Evolutionary conservation across 2,888 invertebrate species (phyloP), one percentile per base, ranked within the genome.

Genomic region (Bruchidius siliquastri): DNA sequence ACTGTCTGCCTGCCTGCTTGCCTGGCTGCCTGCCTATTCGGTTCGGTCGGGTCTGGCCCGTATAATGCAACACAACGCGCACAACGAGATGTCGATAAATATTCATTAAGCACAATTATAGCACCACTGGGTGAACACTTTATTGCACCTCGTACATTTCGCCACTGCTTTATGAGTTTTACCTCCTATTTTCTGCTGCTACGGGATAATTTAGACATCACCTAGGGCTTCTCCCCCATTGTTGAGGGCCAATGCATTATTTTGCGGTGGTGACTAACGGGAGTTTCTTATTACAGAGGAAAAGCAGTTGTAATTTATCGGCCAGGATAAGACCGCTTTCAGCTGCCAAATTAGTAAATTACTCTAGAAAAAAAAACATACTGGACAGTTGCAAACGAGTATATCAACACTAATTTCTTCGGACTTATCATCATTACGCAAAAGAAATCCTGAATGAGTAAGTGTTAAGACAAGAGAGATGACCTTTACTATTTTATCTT

Each of bases 101-200:
- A 86, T 86, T 86, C 86, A 86, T 86, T 86, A 86, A 85, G 84
- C 84, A 85, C 86, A 86, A 86, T 86, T 86, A 86, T 86, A 85
- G 85, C 86, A 85, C 85, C 85, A 84, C 83, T 83, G 83, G 84
- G 84, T 82, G 84, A 86, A 85, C 85, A 83, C 84, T 86, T 86
- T 86, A 86, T 86, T 85, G 86, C 86, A 30, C 4, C 83, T 82
- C 84, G 84, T 86, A 85, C 86, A 85, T 85, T 86, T 86, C 85
- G 85, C 85, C 83, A 83, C 84, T 82, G 83, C 84, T 86, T 85
- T 86, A 85, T 85, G 85, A 84, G 83, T 74, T 75, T 75, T 74
- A 74, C 74, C 72, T 73, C 74, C 75, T 72, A 72, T 74, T 75
- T 76, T 73, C 68, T 72, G 74, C 72, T 70, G 66, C 73, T 30